Base-by-base conservation (phyloP, 2,888 invertebrate species). In the Dorcus parallelipipedus region DNA sequence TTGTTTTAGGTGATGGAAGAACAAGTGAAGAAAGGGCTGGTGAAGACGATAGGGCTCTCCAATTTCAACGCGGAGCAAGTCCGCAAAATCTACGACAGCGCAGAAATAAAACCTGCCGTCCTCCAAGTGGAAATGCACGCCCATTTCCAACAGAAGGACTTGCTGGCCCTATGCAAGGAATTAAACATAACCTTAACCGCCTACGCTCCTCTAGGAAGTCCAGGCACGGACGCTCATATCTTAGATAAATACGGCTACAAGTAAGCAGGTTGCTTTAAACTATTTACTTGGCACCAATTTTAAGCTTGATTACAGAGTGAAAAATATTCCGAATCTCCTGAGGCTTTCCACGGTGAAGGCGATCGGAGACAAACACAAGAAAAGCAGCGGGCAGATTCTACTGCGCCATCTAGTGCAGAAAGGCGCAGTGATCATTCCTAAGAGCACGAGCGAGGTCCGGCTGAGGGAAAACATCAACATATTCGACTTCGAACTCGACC, bases 81-180 rank as follows among this genome's bases (percentile, higher is more conserved):
- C 54, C 72, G 81, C 62, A 80, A 82, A 60, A 83, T 92, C 55
- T 81, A 86, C 64, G 78, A 84, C 14, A 74, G 73, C 23, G 82
- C 87, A 0, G 80, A 78, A 50, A 81, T 91, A 47, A 87, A 86
- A 72, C 92, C 92, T 2, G 83, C 87, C 57, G 88, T 88, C 61
- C 75, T 90, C 55, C 89, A 88, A 79, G 83, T 90, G 45, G 93
- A 93, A 74, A 77, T 90, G 52, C 90, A 93, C 70, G 87, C 89
- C 0, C 87, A 90, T 73, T 83, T 89, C 66, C 91, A 91, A 73
- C 92, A 93, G 73, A 76, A 79, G 58, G 79, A 84, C 14, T 72
- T 93, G 52, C 79, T 85, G 20, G 76, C 84, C 48, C 83, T 84
- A 65, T 91, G 91, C 71, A 76, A 79, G 17, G 76, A 82, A 38